Conservation (phyloP, 2,797 vertebrate species). For the Limnodromus scolopaceus region DNA sequence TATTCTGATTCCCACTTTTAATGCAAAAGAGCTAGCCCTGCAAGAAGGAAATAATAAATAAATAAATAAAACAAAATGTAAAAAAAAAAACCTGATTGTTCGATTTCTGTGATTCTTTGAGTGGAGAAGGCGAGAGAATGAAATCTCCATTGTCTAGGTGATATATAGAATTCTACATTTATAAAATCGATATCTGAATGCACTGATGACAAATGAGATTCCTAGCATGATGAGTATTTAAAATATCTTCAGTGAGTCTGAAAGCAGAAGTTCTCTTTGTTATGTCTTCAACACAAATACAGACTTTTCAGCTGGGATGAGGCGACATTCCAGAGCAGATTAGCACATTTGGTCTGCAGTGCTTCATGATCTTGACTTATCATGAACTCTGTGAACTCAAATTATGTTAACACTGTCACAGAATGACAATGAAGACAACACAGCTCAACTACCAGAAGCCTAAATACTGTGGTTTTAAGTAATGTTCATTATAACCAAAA, state of each 20-base stretch:
- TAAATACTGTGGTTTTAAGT: not conserved
- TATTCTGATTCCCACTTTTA: not conserved
- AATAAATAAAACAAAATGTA: too few species aligned
- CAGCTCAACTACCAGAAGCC: not conserved
- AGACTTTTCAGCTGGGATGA: conserved; percentile 16
- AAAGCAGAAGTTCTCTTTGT: conserved; percentile 4
- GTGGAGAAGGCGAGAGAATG: not conserved
- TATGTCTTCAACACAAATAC: conserved; percentile 33
- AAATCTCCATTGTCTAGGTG: not conserved
- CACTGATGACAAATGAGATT: not conserved
- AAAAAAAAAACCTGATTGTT: not conserved
- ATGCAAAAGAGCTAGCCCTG: not conserved
- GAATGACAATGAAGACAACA: conserved; percentile 1
- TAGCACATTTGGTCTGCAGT: conserved; percentile 29
- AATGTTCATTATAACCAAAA: not conserved
- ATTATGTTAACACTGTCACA: not conserved
- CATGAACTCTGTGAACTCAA: conserved; percentile 23
- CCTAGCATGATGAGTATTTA: not conserved
- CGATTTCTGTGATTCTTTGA: not conserved
- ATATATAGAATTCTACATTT: not conserved
- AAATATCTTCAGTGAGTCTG: not conserved
- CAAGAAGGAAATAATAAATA: not conserved
- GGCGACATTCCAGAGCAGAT: conserved; percentile 50
- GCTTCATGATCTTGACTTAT: conserved; percentile 38
- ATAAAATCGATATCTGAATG: not conserved